Conservation (phyloP, 2,888 invertebrate genomes). For the Drosophila niveifrons region DNA sequence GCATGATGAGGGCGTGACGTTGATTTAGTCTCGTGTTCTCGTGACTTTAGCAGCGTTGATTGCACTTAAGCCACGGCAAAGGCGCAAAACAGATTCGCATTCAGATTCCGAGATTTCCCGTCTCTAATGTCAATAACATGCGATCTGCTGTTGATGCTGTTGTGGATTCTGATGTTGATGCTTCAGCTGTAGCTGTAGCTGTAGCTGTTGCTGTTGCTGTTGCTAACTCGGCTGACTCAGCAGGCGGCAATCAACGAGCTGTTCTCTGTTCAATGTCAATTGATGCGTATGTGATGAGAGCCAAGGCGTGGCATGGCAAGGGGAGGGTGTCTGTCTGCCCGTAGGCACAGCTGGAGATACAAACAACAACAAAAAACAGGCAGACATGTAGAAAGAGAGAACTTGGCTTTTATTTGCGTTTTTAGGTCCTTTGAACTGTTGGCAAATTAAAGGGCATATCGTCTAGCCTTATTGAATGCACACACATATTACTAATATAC, state of each 20-base stretch:
- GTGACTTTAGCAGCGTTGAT: conserved; percentile 60
- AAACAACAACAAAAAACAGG: conserved; percentile 19
- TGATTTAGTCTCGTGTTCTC: conserved; percentile 40
- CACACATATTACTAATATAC: not conserved
- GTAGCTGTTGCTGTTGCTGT: conserved; percentile 27
- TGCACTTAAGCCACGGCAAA: conserved; percentile 66
- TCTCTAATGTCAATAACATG: conserved; percentile 68
- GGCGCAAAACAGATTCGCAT: conserved; percentile 46
- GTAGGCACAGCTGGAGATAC: conserved; percentile 34
- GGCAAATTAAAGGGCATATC: conserved; percentile 3
- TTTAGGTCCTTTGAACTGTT: conserved; percentile 20
- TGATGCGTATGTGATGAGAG: conserved; percentile 16
- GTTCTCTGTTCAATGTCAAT: conserved; percentile 57
- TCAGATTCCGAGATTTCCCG: conserved; percentile 29
- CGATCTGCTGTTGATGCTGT: conserved; percentile 51
- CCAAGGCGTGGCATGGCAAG: not conserved
- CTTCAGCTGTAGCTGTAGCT: conserved; percentile 15
- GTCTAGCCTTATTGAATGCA: conserved; percentile 7
- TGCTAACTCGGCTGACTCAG: conserved; percentile 70
- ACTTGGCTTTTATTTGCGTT: conserved; percentile 17
- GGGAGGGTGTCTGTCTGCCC: conserved; percentile 8
- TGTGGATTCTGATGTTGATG: conserved; percentile 22
- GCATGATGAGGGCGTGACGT: conserved; percentile 32
- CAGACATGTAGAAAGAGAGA: not conserved
- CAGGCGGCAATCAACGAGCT: conserved; percentile 72